Evolutionary conservation across 2,888 invertebrate species (phyloP).

Genomic region (Eugnorisma glareosa): DNA sequence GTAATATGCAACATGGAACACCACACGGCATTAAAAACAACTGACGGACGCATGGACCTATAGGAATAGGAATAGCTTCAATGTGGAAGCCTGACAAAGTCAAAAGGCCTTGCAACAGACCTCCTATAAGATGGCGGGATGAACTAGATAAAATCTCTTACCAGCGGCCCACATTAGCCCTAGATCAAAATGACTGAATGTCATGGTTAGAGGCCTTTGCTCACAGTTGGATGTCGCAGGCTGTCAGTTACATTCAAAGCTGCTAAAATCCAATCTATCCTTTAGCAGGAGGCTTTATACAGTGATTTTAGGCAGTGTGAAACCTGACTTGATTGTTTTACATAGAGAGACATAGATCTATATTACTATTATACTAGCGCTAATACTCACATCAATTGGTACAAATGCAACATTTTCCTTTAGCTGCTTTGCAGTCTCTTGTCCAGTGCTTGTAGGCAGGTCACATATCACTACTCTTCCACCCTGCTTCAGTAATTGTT

Average conservation of each 20-base stretch:
- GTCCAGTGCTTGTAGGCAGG: constrained; percentile 95
- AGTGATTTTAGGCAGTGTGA: neutral
- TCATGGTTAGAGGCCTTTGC: neutral
- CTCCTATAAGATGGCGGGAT: neutral
- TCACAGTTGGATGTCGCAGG: neutral
- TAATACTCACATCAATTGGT: constrained; percentile 94
- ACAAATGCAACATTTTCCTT: constrained; percentile 95
- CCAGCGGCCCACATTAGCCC: too few relatives aligned
- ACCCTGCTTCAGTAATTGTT: constrained; percentile 95
- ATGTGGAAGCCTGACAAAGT: neutral
- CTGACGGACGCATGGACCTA: too few relatives aligned
- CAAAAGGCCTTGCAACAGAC: neutral
- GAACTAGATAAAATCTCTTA: neutral
- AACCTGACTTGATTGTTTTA: neutral
- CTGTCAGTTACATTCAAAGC: neutral
- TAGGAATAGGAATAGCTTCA: neutral
- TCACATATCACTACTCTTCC: constrained; percentile 97
- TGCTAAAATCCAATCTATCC: neutral
- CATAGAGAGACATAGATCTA: neutral
- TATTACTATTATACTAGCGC: neutral
- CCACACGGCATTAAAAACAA: too few relatives aligned
- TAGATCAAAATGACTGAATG: too few relatives aligned
- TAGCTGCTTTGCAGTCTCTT: constrained; percentile 93
- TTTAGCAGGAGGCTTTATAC: neutral
- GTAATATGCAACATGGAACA: too few relatives aligned